These are phyloP conservation scores for Parelbella ahira DNA, from an alignment of 2,888 invertebrate species.

Conservation along the genomic window DNA sequence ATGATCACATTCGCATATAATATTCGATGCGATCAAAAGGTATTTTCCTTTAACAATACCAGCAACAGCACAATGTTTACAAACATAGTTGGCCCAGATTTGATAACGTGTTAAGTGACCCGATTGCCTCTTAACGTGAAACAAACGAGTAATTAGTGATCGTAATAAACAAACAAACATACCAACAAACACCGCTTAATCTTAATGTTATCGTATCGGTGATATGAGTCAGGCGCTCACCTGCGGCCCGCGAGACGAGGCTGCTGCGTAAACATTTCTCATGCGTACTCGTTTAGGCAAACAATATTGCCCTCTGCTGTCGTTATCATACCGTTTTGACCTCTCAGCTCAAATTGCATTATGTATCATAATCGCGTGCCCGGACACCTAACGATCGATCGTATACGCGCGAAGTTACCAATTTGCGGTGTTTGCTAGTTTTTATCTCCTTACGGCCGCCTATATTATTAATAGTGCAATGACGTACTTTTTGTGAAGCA, in stretches of 20 bases:
- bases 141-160: conserved; percentile 3
- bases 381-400: too few relatives aligned
- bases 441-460: conserved; percentile 14
- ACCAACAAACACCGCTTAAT: conserved; percentile 28
- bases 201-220: conserved; percentile 7
- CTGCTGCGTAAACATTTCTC: conserved; percentile 20
- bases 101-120: conserved; percentile 13
- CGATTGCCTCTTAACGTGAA: neutral
- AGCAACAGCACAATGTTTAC: conserved; percentile 9
- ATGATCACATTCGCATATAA: too few relatives aligned
- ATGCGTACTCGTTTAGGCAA: conserved; percentile 13
- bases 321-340: too few relatives aligned
- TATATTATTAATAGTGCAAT: conserved; percentile 15
- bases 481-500: conserved; percentile 3
- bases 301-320: too few relatives aligned
- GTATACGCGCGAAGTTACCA: conserved; percentile 10
- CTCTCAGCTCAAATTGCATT: too few relatives aligned
- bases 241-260: conserved; percentile 35
- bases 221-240: conserved; percentile 46
- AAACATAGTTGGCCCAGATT: conserved; percentile 9
- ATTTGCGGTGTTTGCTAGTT: conserved; percentile 9
- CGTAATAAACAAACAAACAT: conserved; percentile 18
- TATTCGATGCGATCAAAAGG: too few relatives aligned
- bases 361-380: too few relatives aligned
- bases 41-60: neutral